phyloP scores from a whole-genome alignment of 64 coral and sea anemone genomes.

The Stichodactyla mertensii region DNA sequence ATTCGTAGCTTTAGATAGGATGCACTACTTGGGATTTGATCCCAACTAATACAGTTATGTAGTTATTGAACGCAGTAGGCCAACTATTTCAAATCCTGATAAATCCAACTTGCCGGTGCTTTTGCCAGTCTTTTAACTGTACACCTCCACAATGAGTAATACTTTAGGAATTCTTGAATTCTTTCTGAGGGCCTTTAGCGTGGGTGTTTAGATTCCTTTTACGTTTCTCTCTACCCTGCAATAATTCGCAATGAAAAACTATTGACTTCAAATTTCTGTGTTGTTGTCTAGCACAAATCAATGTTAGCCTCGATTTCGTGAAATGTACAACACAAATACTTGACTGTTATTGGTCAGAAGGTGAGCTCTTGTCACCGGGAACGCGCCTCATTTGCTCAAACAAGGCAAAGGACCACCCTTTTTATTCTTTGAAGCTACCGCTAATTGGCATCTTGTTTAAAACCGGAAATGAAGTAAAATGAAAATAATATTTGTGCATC shows the following conservation, averaged over 20 bases:
- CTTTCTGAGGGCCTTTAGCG: background rate
- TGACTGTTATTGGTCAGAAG: background rate
- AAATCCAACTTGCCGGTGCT: background rate
- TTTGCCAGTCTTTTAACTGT: background rate
- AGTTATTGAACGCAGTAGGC: background rate
- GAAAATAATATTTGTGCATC: background rate
- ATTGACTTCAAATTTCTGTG: conserved; percentile 16
- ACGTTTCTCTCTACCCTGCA: background rate
- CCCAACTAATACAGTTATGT: background rate
- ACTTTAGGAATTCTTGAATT: conserved; percentile 9
- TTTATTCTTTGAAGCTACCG: conserved; percentile 6
- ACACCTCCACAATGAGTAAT: conserved; percentile 24
- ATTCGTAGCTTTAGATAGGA: conserved; percentile 19
- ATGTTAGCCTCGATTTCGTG: background rate
- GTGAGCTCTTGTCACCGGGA: background rate
- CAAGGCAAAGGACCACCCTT: conserved; percentile 2
- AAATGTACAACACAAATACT: background rate
- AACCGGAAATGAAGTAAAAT: conserved; percentile 12
- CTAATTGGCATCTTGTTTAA: conserved; percentile 23
- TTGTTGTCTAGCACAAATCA: conserved; percentile 39
- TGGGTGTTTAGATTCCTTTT: conserved; percentile 22
- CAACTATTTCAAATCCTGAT: conserved; percentile 2
- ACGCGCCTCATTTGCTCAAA: conserved; percentile 6
- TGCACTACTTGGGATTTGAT: background rate
- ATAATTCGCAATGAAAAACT: conserved; percentile 16